Evolutionary conservation across 2,797 vertebrate species (phyloP).

Genomic region (Diglossa cyanea): DNA sequence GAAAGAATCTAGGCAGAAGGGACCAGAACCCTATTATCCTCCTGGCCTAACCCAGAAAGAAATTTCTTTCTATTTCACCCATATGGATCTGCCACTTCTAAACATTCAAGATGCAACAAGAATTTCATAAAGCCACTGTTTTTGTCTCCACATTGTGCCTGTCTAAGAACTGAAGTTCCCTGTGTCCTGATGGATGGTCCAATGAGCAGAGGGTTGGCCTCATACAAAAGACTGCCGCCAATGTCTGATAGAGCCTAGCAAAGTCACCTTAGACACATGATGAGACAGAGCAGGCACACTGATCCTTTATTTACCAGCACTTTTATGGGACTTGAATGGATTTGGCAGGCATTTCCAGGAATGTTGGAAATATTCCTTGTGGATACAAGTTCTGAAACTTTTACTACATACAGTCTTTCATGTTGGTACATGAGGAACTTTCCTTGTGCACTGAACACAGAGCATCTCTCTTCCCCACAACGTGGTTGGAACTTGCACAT

Average conservation of each 20-base stretch:
- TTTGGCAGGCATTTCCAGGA: not conserved
- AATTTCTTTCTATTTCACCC: not conserved
- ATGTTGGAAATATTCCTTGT: not conserved
- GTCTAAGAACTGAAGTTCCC: not conserved
- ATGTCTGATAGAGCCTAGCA: not conserved
- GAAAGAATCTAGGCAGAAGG: not conserved
- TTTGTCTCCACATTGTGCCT: not conserved
- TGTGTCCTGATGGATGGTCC: not conserved
- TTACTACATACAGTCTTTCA: not conserved
- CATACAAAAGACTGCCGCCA: not conserved
- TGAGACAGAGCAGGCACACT: not conserved
- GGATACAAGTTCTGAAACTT: not conserved
- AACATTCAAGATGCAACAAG: not conserved
- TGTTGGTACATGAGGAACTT: not conserved
- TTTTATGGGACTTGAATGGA: not conserved
- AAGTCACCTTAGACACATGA: not conserved
- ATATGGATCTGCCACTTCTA: not conserved
- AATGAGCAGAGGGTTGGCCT: not conserved
- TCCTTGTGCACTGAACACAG: not conserved
- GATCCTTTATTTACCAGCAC: not conserved
- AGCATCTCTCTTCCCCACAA: not conserved
- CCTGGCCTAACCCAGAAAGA: not conserved
- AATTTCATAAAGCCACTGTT: not conserved
- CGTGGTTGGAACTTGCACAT: fast-evolving
- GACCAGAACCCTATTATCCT: not conserved